phyloP scores from a whole-genome alignment of 2,113 vertebrate species.

The Bungarus multicinctus region DNA sequence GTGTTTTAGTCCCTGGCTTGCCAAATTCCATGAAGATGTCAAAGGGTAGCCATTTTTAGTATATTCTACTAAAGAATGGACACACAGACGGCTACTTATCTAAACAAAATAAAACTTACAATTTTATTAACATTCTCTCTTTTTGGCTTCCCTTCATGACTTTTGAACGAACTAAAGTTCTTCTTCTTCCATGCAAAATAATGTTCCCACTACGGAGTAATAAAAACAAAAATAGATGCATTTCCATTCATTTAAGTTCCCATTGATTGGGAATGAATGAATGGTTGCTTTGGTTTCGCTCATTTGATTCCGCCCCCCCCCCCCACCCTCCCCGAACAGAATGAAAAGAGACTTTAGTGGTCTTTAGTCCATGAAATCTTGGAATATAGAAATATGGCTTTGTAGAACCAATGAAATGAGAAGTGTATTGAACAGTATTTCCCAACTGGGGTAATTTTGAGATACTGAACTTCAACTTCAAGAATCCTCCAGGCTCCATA shows the following conservation, averaged over 20 bases:
- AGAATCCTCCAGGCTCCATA: background rate
- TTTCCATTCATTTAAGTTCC: background rate
- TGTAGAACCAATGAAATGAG: background rate
- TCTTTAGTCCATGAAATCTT: background rate
- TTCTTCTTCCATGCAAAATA: background rate
- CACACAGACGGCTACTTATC: background rate
- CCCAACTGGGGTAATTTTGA: background rate
- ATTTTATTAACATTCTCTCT: background rate
- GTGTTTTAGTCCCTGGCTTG: background rate
- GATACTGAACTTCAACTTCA: background rate
- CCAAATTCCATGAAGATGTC: background rate
- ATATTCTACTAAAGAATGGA: background rate
- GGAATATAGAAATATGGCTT: background rate
- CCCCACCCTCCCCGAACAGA: background rate
- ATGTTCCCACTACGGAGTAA: background rate
- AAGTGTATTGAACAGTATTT: background rate
- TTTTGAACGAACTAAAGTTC: background rate
- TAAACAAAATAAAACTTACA: background rate
- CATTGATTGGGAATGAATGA: background rate
- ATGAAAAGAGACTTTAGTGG: background rate
- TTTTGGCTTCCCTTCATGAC: background rate
- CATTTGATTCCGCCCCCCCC: background rate
- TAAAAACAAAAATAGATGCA: background rate
- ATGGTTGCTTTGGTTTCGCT: background rate
- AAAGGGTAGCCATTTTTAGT: background rate